Conservation (phyloP, 1,140 invertebrate species). For the Cotesia glomerata region DNA sequence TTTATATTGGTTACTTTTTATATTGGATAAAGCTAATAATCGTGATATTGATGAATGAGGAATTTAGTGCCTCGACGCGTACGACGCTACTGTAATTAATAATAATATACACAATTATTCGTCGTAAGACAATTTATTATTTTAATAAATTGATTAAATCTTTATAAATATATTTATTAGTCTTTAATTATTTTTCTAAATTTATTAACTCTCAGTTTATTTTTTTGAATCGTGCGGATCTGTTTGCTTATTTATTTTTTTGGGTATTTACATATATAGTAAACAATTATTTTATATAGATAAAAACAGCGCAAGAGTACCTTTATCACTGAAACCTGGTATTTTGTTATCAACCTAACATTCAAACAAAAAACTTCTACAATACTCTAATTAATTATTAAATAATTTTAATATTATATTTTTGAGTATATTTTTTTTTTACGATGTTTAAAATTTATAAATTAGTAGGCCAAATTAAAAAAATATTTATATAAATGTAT, state of each 20-base stretch:
- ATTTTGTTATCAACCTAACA: no score
- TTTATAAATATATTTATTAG: constrained; percentile 30
- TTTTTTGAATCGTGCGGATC: constrained; percentile 6
- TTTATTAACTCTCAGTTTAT: no score
- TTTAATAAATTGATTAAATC: constrained; percentile 45
- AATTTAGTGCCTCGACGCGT: constrained; percentile 47
- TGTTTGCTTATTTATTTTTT: constrained; percentile 12
- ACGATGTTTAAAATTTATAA: constrained; percentile 9
- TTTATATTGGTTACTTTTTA: background rate
- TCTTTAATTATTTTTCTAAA: background rate
- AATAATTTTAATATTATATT: constrained; percentile 11
- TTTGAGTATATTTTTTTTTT: constrained; percentile 21
- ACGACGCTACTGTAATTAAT: constrained; percentile 42
- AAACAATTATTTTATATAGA: background rate
- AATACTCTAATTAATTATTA: background rate
- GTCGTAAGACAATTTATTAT: constrained; percentile 43
- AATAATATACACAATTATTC: background rate
- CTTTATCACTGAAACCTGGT: background rate
- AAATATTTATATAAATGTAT: background rate
- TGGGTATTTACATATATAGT: constrained; percentile 1
- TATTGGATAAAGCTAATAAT: constrained; percentile 3
- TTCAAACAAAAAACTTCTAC: background rate
- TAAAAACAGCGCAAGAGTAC: constrained; percentile 13
- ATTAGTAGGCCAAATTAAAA: constrained; percentile 5
- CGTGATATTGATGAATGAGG: constrained; percentile 22